Evolutionary conservation across 2,797 vertebrate species (phyloP).

Genomic region (Tachyglossus aculeatus): DNA sequence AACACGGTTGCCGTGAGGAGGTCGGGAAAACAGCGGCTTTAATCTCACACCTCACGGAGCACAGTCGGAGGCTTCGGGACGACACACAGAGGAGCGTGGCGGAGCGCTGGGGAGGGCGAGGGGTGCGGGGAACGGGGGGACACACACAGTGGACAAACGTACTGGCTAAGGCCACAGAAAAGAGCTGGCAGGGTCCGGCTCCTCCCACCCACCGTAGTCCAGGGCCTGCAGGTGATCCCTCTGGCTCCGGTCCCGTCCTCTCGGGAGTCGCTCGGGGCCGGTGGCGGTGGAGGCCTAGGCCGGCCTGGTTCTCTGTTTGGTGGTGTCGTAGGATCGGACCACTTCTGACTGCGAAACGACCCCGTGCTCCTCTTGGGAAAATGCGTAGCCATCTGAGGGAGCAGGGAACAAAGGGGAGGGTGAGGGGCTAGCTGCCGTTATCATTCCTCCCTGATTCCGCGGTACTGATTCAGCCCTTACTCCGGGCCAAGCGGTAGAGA

Average conservation of each 20-base stretch:
- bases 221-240: constrained; percentile 58
- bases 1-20: no score
- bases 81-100: constrained; percentile 67
- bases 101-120: constrained; percentile 63
- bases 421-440: no score
- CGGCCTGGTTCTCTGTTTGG: constrained; percentile 85
- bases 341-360: constrained; percentile 96
- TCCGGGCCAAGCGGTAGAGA: not conserved
- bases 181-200: constrained; percentile 67
- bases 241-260: no score
- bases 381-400: constrained; percentile 93
- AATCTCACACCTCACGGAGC: constrained; percentile 74
- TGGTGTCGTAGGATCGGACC: constrained; percentile 96
- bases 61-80: constrained; percentile 67
- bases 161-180: constrained; percentile 83
- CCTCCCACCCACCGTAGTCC: constrained; percentile 56
- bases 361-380: constrained; percentile 98
- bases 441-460: not conserved
- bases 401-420: constrained; percentile 14
- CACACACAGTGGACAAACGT: constrained; percentile 53
- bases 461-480: fast-evolving
- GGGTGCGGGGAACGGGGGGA: constrained; percentile 28
- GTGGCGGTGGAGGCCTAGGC: constrained; percentile 72
- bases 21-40: no score
- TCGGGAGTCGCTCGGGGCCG: constrained; percentile 42